Conservation (phyloP, 2,888 invertebrate species). For the Macropis europaea region DNA sequence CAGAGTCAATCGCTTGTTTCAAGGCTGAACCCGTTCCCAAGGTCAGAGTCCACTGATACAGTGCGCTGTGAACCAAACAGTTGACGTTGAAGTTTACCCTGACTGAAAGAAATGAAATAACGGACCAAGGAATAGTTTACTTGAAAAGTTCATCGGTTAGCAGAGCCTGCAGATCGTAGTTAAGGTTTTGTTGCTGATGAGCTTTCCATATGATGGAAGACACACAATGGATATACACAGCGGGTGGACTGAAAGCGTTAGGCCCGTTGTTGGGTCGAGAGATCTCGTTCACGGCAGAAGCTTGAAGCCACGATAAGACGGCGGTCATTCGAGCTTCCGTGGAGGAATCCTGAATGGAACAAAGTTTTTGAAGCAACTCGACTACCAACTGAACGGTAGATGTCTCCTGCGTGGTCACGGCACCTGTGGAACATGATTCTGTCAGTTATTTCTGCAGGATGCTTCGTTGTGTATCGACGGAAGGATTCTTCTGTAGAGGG, state of each 20-base stretch:
- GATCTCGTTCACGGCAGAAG: conserved; percentile 81
- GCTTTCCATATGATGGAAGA: conserved; percentile 91
- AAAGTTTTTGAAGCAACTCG: conserved; percentile 90
- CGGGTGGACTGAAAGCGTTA: conserved; percentile 77
- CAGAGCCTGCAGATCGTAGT: conserved; percentile 85
- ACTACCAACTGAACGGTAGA: conserved; percentile 85
- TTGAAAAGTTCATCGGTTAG: conserved; percentile 89
- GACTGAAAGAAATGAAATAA: not conserved
- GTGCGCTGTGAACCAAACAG: conserved; percentile 78
- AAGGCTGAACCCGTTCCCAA: conserved; percentile 86
- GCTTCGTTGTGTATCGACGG: not conserved
- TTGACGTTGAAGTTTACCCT: not conserved
- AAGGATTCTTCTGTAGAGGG: not conserved
- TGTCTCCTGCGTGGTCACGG: conserved; percentile 70
- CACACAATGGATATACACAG: conserved; percentile 87
- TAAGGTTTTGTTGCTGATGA: conserved; percentile 82
- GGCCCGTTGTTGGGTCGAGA: conserved; percentile 62
- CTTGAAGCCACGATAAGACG: conserved; percentile 88
- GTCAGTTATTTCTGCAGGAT: not conserved
- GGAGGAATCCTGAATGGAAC: conserved; percentile 83
- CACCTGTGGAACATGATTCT: conserved; percentile 41
- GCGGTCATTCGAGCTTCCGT: conserved; percentile 84
- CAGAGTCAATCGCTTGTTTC: conserved; percentile 92
- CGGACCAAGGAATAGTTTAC: conserved; percentile 69
- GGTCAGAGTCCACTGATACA: conserved; percentile 89